Conservation (phyloP, 2,113 vertebrate species). For the Cochlearius cochlearius region DNA sequence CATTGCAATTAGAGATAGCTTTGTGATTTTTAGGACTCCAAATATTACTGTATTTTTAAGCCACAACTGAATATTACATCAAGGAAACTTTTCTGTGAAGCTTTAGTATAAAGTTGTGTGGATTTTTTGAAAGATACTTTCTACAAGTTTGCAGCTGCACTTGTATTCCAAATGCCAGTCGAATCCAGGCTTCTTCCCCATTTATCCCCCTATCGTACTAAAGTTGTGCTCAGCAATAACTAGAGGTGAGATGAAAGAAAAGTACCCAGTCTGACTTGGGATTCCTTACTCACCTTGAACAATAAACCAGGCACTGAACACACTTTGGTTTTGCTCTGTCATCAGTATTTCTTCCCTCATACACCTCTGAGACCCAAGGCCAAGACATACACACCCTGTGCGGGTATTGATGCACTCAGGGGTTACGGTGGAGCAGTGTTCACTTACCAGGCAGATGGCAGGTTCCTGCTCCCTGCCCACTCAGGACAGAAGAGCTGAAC, state of each 20-base stretch:
- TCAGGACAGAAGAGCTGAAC: not conserved
- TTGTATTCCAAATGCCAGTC: not conserved
- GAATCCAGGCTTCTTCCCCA: not conserved
- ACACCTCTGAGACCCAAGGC: not conserved
- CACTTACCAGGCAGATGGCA: not conserved
- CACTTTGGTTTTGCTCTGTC: not conserved
- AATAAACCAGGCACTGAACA: rapidly evolving
- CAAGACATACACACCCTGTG: not conserved
- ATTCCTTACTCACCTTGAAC: not conserved
- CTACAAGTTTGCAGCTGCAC: not conserved
- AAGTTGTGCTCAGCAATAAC: rapidly evolving
- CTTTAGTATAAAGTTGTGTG: not conserved
- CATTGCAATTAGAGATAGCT: not conserved
- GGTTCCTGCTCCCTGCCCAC: not conserved
- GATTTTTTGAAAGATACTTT: not conserved
- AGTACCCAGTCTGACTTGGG: not conserved
- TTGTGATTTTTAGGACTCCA: not conserved
- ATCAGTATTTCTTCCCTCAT: not conserved
- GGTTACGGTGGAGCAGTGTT: rapidly evolving
- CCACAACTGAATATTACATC: not conserved
- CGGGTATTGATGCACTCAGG: rapidly evolving
- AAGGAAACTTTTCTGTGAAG: not conserved
- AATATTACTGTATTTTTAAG: not conserved
- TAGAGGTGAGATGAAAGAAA: not conserved
- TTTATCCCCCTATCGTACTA: rapidly evolving